Evolutionary conservation across 2,888 invertebrate genomes (phyloP).

Genomic region (Notodonta dromedarius): DNA sequence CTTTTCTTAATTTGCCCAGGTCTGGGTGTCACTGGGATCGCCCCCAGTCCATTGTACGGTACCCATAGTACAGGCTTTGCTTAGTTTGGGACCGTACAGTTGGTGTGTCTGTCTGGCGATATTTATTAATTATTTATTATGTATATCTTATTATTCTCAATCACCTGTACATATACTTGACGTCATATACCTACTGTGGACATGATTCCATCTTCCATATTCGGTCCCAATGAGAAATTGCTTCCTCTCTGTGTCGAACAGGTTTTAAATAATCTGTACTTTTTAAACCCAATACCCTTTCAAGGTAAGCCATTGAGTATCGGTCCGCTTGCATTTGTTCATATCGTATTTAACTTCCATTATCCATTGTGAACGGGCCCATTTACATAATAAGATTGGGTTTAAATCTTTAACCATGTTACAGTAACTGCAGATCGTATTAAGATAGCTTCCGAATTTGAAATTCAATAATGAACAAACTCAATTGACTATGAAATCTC

Average conservation of each 20-base stretch:
- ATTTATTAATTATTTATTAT: too few relatives aligned
- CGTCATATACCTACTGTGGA: too few relatives aligned
- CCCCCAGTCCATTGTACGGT: too few relatives aligned
- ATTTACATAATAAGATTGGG: slow-evolving; percentile 65
- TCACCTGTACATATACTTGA: too few relatives aligned
- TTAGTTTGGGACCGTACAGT: too few relatives aligned
- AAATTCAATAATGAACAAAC: slow-evolving; percentile 26
- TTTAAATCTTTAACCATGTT: slow-evolving; percentile 51
- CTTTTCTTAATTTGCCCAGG: too few relatives aligned
- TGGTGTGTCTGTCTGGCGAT: too few relatives aligned
- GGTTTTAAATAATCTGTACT: slow-evolving; percentile 23
- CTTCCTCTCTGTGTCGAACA: slow-evolving; percentile 7
- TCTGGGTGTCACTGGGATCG: too few relatives aligned
- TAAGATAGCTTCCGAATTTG: slow-evolving; percentile 55
- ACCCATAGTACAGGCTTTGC: too few relatives aligned
- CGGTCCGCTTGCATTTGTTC: slow-evolving; percentile 33
- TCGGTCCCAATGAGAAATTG: background rate
- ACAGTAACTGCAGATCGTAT: slow-evolving; percentile 52
- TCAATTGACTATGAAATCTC: background rate
- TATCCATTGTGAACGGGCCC: slow-evolving; percentile 56
- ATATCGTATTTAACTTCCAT: slow-evolving; percentile 50
- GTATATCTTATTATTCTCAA: too few relatives aligned
- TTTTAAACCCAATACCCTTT: slow-evolving; percentile 33
- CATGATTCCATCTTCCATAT: background rate
- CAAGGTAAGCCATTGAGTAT: slow-evolving; percentile 37